A percentile compares a stretch with the other conserved stretches of the same genome.
phyloP scores from a whole-genome alignment of 2,797 vertebrate genomes.

The Tolypeutes matacus region DNA sequence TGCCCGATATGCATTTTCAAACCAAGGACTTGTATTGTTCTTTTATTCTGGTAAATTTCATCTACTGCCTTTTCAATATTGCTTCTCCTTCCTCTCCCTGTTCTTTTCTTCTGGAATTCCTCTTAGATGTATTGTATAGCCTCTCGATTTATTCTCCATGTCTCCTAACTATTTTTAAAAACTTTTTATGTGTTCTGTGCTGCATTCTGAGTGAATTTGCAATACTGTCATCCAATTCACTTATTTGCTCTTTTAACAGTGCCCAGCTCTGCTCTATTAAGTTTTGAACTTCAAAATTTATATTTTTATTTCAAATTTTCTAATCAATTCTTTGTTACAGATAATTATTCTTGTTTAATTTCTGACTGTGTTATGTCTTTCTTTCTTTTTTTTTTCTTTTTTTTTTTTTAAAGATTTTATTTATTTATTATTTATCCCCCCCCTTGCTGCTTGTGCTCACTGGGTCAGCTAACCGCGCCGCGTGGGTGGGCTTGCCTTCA shows the following conservation, averaged over 20 bases:
- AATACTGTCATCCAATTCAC: not conserved
- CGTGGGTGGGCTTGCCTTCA: too few relatives aligned
- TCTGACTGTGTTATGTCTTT: not conserved
- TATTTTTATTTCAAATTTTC: conserved; percentile 41
- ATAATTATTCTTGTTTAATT: conserved; percentile 28
- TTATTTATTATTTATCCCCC: too few relatives aligned
- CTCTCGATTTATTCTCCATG: conserved; percentile 25
- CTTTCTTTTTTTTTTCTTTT: conserved; percentile 40
- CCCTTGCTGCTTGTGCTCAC: too few relatives aligned
- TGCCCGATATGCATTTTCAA: conserved; percentile 21
- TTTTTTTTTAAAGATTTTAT: too few relatives aligned
- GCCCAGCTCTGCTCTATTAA: not conserved
- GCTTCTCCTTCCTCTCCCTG: not conserved
- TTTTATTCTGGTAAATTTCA: conserved; percentile 44
- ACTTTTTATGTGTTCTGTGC: not conserved
- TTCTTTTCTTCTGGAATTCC: conserved; percentile 24
- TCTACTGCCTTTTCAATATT: not conserved
- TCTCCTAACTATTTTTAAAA: conserved; percentile 10
- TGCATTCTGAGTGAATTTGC: not conserved
- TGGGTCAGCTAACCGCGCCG: too few relatives aligned
- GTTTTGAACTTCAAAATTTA: conserved; percentile 20
- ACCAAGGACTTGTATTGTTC: not conserved
- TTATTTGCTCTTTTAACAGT: conserved; percentile 9
- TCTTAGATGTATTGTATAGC: not conserved
- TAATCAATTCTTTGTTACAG: conserved; percentile 10